Conservation (phyloP, 2,888 invertebrate genomes). For the Limnephilus marmoratus region DNA sequence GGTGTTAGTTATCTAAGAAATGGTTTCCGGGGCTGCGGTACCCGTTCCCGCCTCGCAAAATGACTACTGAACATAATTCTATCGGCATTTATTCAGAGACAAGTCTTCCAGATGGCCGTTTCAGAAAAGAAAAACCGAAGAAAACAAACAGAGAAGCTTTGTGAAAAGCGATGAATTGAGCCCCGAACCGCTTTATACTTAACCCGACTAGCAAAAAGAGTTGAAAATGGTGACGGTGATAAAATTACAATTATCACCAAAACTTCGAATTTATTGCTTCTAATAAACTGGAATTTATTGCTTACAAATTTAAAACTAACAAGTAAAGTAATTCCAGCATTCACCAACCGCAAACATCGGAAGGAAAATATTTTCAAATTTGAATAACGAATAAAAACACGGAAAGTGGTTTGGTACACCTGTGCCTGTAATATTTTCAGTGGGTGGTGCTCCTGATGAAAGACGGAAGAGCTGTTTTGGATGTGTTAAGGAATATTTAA, state of each 20-base stretch:
- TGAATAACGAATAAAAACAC: constrained; percentile 38
- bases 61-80: too few relatives aligned
- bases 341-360: background rate
- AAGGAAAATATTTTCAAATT: constrained; percentile 36
- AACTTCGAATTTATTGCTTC: background rate
- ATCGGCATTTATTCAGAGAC: too few relatives aligned
- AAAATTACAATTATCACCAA: background rate
- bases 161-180: background rate
- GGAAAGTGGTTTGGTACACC: constrained; percentile 38
- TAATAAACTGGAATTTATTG: background rate
- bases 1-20: too few relatives aligned
- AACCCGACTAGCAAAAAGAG: background rate
- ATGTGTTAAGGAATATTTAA: background rate
- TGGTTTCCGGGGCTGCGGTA: too few relatives aligned
- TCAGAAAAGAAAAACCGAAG: too few relatives aligned
- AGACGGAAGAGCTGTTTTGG: background rate
- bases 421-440: constrained; percentile 33
- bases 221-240: background rate
- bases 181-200: background rate
- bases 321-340: background rate
- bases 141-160: background rate
- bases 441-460: background rate
- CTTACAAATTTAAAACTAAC: background rate
- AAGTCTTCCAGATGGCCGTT: too few relatives aligned
- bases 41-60: too few relatives aligned